Conservation (phyloP, 2,888 invertebrate genomes). For the Lobophora halterata region DNA sequence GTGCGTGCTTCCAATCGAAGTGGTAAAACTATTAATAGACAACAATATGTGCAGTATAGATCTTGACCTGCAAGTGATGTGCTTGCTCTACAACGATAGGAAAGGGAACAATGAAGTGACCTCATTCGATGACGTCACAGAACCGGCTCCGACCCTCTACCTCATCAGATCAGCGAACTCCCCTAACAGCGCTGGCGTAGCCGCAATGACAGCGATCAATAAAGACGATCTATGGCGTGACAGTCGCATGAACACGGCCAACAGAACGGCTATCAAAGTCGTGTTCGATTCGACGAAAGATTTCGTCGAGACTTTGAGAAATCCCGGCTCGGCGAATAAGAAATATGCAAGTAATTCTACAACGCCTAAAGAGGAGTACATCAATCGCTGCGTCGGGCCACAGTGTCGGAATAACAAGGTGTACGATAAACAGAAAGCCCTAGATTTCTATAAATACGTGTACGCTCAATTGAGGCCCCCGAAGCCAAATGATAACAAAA, state of each 20-base stretch:
- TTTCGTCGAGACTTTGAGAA: conserved; percentile 68
- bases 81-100: conserved; percentile 67
- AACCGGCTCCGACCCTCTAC: conserved; percentile 70
- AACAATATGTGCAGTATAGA: conserved; percentile 68
- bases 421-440: conserved; percentile 67
- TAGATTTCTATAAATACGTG: conserved; percentile 75
- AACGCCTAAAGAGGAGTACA: conserved; percentile 49
- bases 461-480: conserved; percentile 70
- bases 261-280: conserved; percentile 67
- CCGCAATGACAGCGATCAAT: conserved; percentile 65
- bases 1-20: conserved; percentile 67
- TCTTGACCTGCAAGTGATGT: conserved; percentile 68
- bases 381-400: conserved; percentile 55
- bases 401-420: conserved; percentile 61
- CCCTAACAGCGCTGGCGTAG: conserved; percentile 53
- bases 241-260: conserved; percentile 63
- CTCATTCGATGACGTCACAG: conserved; percentile 63
- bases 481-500: conserved; percentile 44
- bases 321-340: conserved; percentile 51
- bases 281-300: conserved; percentile 70
- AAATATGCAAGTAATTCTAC: conserved; percentile 44
- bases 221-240: conserved; percentile 62
- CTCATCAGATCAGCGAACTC: conserved; percentile 67
- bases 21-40: conserved; percentile 61
- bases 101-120: conserved; percentile 52